Evolutionary conservation across 2,888 invertebrate genomes (phyloP).

Genomic region (Pammene aurita): DNA sequence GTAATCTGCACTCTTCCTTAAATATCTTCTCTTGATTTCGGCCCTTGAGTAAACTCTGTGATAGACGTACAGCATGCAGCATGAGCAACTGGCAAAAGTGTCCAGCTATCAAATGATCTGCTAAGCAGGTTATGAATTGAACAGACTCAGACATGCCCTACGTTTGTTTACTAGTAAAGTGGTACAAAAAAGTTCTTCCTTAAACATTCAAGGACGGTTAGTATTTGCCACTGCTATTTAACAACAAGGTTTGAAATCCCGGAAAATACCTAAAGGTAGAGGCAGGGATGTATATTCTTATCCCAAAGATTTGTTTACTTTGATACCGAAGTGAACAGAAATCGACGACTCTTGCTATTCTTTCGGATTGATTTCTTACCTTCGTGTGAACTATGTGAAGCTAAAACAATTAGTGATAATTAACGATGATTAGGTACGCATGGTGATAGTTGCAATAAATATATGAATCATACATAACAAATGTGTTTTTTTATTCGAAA

Average conservation of each 20-base stretch:
- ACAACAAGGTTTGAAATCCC: too few relatives aligned
- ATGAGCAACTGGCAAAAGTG: too few relatives aligned
- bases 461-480: background rate
- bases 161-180: too few relatives aligned
- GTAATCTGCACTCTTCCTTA: background rate
- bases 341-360: constrained; percentile 9
- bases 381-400: constrained; percentile 55
- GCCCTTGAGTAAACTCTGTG: too few relatives aligned
- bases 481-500: background rate
- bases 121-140: too few relatives aligned
- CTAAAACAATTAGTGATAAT: constrained; percentile 48
- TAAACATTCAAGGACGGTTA: too few relatives aligned
- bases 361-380: background rate
- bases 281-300: background rate
- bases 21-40: background rate
- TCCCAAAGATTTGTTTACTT: constrained; percentile 7
- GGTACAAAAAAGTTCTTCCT: too few relatives aligned
- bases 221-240: too few relatives aligned
- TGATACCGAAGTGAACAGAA: background rate
- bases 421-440: background rate
- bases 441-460: constrained; percentile 8
- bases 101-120: too few relatives aligned
- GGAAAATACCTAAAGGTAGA: background rate
- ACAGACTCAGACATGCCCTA: too few relatives aligned
- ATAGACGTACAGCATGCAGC: too few relatives aligned